Percentiles rank a stretch among this genome's conserved stretches.
Evolutionary conservation across 2,888 invertebrate genomes (phyloP).

Genomic region (Mythimna ferrago): DNA sequence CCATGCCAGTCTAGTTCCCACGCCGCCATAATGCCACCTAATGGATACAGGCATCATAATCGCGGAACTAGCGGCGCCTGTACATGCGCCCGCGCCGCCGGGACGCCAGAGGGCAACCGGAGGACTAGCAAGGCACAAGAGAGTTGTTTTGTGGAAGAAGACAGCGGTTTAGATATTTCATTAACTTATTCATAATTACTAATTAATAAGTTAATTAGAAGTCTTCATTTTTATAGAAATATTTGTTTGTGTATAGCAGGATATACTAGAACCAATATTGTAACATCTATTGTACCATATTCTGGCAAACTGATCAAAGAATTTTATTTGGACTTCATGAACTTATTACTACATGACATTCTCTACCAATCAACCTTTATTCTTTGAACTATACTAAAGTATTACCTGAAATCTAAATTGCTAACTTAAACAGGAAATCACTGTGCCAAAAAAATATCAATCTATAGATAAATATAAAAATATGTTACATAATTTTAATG

Average conservation of each 20-base stretch:
- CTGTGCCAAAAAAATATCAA: background rate
- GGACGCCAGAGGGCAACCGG: constrained; percentile 8
- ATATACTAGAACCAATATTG: too few species aligned
- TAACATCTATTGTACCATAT: too few species aligned
- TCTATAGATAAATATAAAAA: too few species aligned
- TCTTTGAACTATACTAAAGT: background rate
- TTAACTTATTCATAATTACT: too few species aligned
- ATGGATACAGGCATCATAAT: constrained; percentile 70
- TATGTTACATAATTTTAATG: too few species aligned
- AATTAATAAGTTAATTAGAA: too few species aligned
- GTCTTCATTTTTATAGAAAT: too few species aligned
- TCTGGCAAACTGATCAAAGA: too few species aligned
- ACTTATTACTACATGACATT: too few species aligned
- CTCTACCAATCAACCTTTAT: too few species aligned
- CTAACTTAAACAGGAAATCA: background rate
- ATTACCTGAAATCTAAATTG: background rate
- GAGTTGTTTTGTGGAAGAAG: background rate
- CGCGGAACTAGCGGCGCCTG: constrained; percentile 51
- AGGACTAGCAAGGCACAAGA: background rate
- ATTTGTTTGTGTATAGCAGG: too few species aligned
- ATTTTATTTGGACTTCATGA: too few species aligned
- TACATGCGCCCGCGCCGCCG: constrained; percentile 38
- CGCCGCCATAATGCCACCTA: constrained; percentile 73
- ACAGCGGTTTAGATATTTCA: background rate
- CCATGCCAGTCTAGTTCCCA: constrained; percentile 79